A percentile compares a stretch with the other conserved stretches of the same genome.
Evolutionary conservation across 2,113 vertebrate species (phyloP).

Genomic region (Carassius carassius): DNA sequence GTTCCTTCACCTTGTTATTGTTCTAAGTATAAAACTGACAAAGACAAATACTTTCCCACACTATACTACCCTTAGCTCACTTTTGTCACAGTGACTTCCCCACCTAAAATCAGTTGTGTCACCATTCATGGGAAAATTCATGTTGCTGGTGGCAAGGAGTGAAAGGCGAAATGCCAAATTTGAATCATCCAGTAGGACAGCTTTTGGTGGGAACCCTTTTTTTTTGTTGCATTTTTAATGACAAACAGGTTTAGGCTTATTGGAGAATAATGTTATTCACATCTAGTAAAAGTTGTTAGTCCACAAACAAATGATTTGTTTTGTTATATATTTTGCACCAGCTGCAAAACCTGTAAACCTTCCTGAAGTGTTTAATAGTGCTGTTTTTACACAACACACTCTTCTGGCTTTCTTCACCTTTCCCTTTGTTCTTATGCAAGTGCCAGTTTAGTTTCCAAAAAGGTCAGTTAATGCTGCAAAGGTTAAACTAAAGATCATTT

Average conservation of each 20-base stretch:
- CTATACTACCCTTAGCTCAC: conserved; percentile 50
- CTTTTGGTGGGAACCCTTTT: conserved; percentile 63
- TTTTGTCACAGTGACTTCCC: conserved; percentile 69
- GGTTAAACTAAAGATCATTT: background rate
- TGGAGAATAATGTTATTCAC: conserved; percentile 31
- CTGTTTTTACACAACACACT: background rate
- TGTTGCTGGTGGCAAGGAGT: conserved; percentile 60
- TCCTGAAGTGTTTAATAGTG: background rate
- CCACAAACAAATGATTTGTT: conserved; percentile 31
- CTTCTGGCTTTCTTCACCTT: background rate
- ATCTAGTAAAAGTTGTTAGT: conserved; percentile 43
- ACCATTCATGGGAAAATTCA: conserved; percentile 71
- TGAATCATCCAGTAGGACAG: conserved; percentile 56
- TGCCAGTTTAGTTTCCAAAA: background rate
- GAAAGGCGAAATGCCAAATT: conserved; percentile 63
- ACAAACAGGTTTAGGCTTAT: conserved; percentile 43
- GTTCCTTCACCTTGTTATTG: conserved; percentile 33
- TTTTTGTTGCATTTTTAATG: conserved; percentile 40
- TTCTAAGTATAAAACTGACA: conserved; percentile 59
- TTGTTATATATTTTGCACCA: background rate
- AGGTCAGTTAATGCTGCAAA: background rate
- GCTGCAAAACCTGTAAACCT: conserved; percentile 13
- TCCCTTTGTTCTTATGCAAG: background rate
- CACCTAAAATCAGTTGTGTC: conserved; percentile 58
- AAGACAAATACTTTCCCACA: conserved; percentile 69